Evolutionary conservation across 1,140 invertebrate species (phyloP).

Genomic region (Proctacanthus coquilletti): DNA sequence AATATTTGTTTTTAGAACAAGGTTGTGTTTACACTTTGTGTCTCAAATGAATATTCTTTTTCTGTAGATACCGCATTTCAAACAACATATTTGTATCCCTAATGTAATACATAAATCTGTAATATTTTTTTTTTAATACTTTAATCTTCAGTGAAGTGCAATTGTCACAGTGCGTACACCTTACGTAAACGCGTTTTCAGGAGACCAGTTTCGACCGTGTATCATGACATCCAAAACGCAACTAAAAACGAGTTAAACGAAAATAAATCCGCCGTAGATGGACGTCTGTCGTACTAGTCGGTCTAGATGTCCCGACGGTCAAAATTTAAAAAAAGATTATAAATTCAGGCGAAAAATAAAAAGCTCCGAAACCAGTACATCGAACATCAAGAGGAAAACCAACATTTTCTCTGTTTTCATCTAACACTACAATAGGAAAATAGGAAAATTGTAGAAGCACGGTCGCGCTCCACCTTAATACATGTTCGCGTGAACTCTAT

Average conservation of each 20-base stretch:
- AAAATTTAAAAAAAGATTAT: not conserved
- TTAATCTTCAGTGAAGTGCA: not conserved
- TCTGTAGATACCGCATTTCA: no score
- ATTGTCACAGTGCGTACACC: not conserved
- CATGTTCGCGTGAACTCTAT: no score
- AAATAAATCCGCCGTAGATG: conserved; percentile 3
- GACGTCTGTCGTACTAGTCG: not conserved
- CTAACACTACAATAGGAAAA: no score
- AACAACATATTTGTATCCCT: no score
- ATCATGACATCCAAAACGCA: conserved; percentile 31
- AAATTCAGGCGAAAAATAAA: not conserved
- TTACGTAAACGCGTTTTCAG: not conserved
- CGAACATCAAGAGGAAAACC: no score
- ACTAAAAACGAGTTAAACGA: conserved; percentile 15
- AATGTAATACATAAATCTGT: no score
- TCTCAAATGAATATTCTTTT: conserved; percentile 2
- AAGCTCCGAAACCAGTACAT: no score
- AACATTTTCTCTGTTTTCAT: no score
- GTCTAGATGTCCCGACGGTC: not conserved
- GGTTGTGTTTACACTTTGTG: no score
- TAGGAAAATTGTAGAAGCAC: not conserved
- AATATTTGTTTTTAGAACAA: no score
- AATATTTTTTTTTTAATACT: not conserved
- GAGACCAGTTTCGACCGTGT: conserved; percentile 16
- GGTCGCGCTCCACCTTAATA: no score